Percentiles rank a stretch among this genome's conserved stretches.
Evolutionary conservation across 2,113 vertebrate species (phyloP).

Genomic region (Formicarius rufipectus): DNA sequence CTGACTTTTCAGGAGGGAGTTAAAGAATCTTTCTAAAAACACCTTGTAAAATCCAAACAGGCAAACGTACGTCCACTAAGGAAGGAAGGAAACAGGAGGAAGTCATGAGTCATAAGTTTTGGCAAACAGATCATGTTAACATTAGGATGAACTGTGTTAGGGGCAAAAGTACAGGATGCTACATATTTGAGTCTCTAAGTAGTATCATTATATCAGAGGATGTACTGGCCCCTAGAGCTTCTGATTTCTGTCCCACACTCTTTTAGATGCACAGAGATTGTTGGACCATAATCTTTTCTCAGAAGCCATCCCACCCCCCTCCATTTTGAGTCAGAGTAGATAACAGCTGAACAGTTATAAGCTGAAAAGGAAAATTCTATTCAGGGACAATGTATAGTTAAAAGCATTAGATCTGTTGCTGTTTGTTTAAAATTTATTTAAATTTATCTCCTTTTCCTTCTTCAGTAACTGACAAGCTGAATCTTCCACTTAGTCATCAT

Average conservation of each 20-base stretch:
- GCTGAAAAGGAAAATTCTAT: neutral
- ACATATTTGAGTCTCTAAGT: neutral
- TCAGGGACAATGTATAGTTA: neutral
- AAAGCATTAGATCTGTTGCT: neutral
- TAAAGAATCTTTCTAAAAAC: neutral
- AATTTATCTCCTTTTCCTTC: neutral
- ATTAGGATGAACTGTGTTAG: neutral
- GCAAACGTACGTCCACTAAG: neutral
- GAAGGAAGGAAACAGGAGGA: constrained; percentile 16
- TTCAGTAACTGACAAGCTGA: constrained; percentile 27
- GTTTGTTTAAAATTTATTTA: neutral
- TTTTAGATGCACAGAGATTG: neutral
- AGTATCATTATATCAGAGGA: neutral
- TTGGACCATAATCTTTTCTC: neutral
- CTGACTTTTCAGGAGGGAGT: neutral
- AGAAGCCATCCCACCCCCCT: neutral
- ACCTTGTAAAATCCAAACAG: neutral
- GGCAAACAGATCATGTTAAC: neutral
- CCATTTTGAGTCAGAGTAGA: neutral
- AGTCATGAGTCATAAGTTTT: neutral
- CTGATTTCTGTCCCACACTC: neutral
- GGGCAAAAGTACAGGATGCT: neutral
- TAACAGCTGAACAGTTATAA: neutral
- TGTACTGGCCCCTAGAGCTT: neutral
- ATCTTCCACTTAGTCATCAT: constrained; percentile 20